These are phyloP conservation scores for Urocitellus parryii DNA, from an alignment of 2,113 vertebrate species.

Conservation along the genomic window DNA sequence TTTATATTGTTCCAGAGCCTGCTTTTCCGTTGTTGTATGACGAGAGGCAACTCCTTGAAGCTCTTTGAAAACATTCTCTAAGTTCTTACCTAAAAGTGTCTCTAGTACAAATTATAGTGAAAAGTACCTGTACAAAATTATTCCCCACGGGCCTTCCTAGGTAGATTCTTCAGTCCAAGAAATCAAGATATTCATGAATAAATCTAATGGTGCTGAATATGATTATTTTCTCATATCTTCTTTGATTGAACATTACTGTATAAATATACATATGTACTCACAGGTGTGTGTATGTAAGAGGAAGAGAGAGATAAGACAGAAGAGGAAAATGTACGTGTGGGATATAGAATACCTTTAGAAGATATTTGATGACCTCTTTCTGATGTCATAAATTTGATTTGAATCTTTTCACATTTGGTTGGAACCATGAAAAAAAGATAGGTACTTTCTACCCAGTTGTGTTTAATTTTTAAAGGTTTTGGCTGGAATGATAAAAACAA, in stretches of 20 bases:
- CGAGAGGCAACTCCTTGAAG: not conserved
- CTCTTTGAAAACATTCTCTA: constrained; percentile 32
- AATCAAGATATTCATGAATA: not conserved
- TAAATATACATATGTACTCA: not conserved
- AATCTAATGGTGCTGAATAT: not conserved
- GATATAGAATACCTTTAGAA: not conserved
- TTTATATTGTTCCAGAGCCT: not conserved
- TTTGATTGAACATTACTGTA: not conserved
- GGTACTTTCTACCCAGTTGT: not conserved
- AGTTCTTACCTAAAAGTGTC: not conserved
- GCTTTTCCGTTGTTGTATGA: not conserved
- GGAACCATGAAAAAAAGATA: not conserved
- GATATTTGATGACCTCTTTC: not conserved
- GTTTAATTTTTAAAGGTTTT: constrained; percentile 22
- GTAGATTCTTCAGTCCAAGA: not conserved
- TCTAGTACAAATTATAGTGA: constrained; percentile 10
- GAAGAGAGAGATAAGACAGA: too few species aligned
- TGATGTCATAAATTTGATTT: not conserved
- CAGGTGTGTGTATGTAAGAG: not conserved
- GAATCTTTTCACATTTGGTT: not conserved
- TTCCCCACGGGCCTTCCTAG: not conserved
- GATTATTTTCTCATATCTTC: not conserved
- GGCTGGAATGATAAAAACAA: not conserved
- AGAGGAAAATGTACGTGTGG: not conserved
- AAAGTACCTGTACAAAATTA: not conserved